These are phyloP conservation scores for Cyprichromis sp. DNA, from an alignment of 2,113 vertebrate species.

Conservation along the genomic window DNA sequence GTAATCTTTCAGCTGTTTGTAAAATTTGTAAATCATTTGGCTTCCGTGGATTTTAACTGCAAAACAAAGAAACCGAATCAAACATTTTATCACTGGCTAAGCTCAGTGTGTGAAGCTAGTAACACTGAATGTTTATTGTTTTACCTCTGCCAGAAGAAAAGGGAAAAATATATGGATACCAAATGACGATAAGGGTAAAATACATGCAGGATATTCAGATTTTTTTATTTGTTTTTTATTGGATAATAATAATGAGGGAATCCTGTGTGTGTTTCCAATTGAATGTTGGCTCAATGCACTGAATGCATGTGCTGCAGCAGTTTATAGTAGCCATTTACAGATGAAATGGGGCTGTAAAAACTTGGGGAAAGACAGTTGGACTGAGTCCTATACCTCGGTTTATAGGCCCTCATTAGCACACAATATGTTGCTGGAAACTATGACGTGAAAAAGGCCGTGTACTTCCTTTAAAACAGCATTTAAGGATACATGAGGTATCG, in stretches of 20 bases:
- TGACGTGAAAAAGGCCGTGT: constrained; percentile 1
- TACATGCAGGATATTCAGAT: not conserved
- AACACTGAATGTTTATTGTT: not conserved
- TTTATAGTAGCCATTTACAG: constrained; percentile 42
- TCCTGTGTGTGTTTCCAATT: constrained; percentile 11
- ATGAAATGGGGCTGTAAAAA: constrained; percentile 47
- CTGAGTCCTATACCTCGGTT: constrained; percentile 12
- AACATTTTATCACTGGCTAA: not conserved
- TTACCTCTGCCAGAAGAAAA: not conserved
- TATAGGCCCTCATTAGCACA: constrained; percentile 57
- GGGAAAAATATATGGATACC: not conserved
- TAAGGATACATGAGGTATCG: not conserved
- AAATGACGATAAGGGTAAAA: not conserved
- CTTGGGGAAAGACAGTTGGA: constrained; percentile 22
- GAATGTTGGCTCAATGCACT: not conserved
- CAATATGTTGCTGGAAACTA: constrained; percentile 48
- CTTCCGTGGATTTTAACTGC: not conserved
- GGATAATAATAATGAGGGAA: constrained; percentile 13
- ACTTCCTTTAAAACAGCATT: not conserved
- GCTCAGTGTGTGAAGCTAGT: not conserved
- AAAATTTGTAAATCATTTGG: not conserved
- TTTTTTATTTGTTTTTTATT: not conserved
- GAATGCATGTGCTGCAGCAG: not conserved
- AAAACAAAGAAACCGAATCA: not conserved
- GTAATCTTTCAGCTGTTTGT: not conserved